Conservation (phyloP, 2,797 vertebrate genomes). For the Myoxocephalus aenaeus region DNA sequence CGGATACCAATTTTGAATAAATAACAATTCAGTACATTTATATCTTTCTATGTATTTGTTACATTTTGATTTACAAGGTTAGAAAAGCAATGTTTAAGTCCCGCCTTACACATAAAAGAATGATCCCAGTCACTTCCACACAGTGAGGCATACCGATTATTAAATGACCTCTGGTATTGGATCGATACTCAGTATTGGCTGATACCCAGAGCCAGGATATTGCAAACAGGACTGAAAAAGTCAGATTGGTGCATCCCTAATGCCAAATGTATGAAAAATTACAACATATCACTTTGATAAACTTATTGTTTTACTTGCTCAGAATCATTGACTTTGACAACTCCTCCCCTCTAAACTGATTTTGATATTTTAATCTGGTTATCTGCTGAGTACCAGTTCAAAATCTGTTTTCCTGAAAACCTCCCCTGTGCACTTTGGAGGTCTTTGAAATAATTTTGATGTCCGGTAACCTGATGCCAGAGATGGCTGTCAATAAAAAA, state of each 20-base stretch:
- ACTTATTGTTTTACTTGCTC: no score
- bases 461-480: background rate
- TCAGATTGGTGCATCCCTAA: no score
- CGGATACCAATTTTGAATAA: background rate
- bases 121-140: background rate
- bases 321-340: background rate
- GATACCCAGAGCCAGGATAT: no score
- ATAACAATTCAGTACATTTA: background rate
- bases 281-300: no score
- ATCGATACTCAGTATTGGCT: no score
- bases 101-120: background rate
- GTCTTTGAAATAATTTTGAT: background rate
- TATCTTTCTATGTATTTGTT: background rate
- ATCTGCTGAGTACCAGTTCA: background rate
- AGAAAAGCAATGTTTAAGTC: background rate
- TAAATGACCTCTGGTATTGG: no score
- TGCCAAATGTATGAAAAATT: no score
- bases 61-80: background rate
- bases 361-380: background rate
- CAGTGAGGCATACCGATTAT: no score
- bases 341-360: rapidly evolving
- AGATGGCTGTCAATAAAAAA: background rate
- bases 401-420: background rate
- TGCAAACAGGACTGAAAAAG: no score
- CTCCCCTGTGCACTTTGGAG: background rate